Conservation (phyloP, 2,888 invertebrate species). For the Caenorhabditis sulstoni region DNA sequence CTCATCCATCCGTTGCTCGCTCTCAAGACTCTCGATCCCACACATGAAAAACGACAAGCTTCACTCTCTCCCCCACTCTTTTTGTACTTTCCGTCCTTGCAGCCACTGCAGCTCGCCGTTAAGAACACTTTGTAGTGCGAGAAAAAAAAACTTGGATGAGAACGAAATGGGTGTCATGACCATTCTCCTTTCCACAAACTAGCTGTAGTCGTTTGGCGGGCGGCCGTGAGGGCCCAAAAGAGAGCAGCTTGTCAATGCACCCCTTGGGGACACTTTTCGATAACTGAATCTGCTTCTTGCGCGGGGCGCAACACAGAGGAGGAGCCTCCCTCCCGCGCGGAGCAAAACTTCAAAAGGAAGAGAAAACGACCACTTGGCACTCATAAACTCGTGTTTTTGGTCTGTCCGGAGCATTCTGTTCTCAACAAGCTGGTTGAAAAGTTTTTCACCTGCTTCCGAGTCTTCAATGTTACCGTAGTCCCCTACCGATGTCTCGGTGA, state of each 20-base stretch:
- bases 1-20: conserved; percentile 21
- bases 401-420: background rate
- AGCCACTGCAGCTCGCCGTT: too few species aligned
- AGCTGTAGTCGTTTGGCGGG: conserved; percentile 29
- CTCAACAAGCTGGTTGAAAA: too few species aligned
- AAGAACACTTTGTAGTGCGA: too few species aligned
- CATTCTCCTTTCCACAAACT: background rate
- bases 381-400: conserved; percentile 11
- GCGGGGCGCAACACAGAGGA: conserved; percentile 10
- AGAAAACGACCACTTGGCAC: conserved; percentile 28
- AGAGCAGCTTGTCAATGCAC: conserved; percentile 58
- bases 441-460: too few species aligned
- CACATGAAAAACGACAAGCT: background rate
- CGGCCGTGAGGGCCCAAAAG: conserved; percentile 25
- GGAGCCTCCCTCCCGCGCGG: background rate
- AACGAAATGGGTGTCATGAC: too few species aligned
- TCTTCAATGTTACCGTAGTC: too few species aligned
- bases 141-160: too few species aligned
- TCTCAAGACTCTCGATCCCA: background rate
- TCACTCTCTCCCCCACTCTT: background rate
- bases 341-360: conserved; percentile 22
- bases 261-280: conserved; percentile 64
- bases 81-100: background rate
- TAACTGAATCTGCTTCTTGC: conserved; percentile 61
- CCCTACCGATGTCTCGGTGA: too few species aligned